Conservation (phyloP, 2,888 invertebrate species). For the Eupeodes latifasciatus region DNA sequence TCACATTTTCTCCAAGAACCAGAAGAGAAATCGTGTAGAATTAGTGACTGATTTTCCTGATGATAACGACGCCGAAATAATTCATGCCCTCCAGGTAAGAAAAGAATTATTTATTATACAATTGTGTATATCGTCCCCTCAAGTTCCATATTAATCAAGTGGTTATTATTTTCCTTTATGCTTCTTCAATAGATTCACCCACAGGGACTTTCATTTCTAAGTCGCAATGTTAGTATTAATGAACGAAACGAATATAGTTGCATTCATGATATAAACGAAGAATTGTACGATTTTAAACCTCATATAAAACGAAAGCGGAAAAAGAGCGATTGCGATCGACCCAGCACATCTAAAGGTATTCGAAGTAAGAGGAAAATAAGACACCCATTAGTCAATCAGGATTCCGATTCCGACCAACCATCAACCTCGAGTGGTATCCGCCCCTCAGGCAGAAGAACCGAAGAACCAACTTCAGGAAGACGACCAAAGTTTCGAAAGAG, state of each 20-base stretch:
- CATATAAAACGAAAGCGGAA: slow-evolving; percentile 77
- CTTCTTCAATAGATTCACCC: slow-evolving; percentile 80
- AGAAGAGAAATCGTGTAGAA: slow-evolving; percentile 93
- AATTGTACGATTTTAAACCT: slow-evolving; percentile 83
- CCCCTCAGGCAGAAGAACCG: slow-evolving; percentile 1
- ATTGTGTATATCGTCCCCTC: neutral
- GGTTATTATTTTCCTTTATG: neutral
- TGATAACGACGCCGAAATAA: slow-evolving; percentile 94
- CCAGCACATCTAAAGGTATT: slow-evolving; percentile 22
- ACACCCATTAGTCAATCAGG: slow-evolving; percentile 53
- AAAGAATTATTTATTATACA: no score
- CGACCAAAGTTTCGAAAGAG: slow-evolving; percentile 1
- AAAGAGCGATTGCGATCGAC: slow-evolving; percentile 76
- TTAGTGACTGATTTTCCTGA: slow-evolving; percentile 95
- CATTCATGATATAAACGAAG: slow-evolving; percentile 95
- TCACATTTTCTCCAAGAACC: slow-evolving; percentile 90
- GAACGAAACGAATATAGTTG: slow-evolving; percentile 97
- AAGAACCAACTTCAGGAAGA: neutral
- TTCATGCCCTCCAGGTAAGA: slow-evolving; percentile 91
- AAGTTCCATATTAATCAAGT: no score
- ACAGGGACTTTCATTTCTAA: slow-evolving; percentile 91
- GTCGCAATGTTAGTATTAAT: slow-evolving; percentile 93
- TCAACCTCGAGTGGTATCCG: slow-evolving; percentile 60
- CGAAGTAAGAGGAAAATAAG: slow-evolving; percentile 24
- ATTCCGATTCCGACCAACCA: slow-evolving; percentile 62